These are phyloP conservation scores for Dasypogon diadema DNA, from an alignment of 2,888 invertebrate species.

Conservation along the genomic window DNA sequence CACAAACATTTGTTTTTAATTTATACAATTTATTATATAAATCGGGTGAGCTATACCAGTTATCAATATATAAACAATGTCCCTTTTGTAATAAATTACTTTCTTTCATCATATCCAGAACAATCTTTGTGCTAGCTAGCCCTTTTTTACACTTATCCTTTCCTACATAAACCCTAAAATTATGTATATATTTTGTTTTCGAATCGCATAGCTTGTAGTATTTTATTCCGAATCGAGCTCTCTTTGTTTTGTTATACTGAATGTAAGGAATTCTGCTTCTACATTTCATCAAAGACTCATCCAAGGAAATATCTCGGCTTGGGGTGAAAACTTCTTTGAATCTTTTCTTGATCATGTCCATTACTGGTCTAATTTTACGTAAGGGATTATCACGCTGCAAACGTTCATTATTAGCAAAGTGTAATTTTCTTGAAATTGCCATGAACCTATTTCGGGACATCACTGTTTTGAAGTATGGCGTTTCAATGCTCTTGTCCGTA, in stretches of 20 bases:
- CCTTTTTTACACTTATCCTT: neutral
- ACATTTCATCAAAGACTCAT: neutral
- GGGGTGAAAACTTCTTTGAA: constrained; percentile 16
- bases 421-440: constrained; percentile 10
- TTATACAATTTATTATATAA: constrained; percentile 2
- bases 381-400: neutral
- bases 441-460: constrained; percentile 32
- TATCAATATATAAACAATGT: constrained; percentile 1
- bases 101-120: constrained; percentile 3
- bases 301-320: neutral
- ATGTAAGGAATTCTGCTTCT: neutral
- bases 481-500: constrained; percentile 9
- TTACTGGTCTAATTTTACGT: constrained; percentile 8
- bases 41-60: neutral
- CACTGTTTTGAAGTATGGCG: too few species aligned
- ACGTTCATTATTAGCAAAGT: constrained; percentile 2
- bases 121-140: constrained; percentile 8
- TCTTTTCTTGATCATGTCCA: neutral
- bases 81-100: neutral
- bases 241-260: constrained; percentile 11
- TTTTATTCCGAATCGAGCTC: constrained; percentile 24
- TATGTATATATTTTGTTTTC: neutral
- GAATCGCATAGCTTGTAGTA: constrained; percentile 10
- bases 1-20: neutral
- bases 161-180: neutral